phyloP scores from a whole-genome alignment of 1,140 invertebrate species.

The Papilio xuthus region DNA sequence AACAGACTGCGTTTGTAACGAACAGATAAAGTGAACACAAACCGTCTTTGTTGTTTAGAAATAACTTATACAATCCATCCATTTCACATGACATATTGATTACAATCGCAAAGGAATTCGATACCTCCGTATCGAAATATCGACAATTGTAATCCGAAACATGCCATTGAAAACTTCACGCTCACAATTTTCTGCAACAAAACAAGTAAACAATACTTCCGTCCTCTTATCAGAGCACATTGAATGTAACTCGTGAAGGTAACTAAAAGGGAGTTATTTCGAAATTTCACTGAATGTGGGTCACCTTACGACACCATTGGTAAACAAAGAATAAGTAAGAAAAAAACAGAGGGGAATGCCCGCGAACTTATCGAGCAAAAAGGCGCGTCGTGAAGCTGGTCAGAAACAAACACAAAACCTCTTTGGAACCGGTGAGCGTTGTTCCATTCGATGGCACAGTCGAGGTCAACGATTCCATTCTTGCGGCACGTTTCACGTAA shows the following conservation, averaged over 20 bases:
- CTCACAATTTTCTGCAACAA: conserved; percentile 44
- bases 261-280: conserved; percentile 49
- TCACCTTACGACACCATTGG: conserved; percentile 50
- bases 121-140: conserved; percentile 48
- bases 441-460: conserved; percentile 49
- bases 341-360: conserved; percentile 48
- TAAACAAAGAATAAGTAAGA: conserved; percentile 44
- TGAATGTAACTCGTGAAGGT: conserved; percentile 41
- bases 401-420: conserved; percentile 72
- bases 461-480: conserved; percentile 69
- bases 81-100: conserved; percentile 20
- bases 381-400: conserved; percentile 44
- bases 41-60: conserved; percentile 14
- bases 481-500: conserved; percentile 55
- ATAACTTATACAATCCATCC: conserved; percentile 9
- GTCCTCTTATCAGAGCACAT: conserved; percentile 47
- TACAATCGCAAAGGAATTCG: conserved; percentile 39
- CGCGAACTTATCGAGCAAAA: conserved; percentile 44
- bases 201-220: conserved; percentile 48
- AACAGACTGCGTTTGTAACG: background rate
- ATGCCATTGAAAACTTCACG: conserved; percentile 42
- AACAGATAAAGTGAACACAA: conserved; percentile 20
- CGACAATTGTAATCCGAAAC: conserved; percentile 52
- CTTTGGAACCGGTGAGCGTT: conserved; percentile 45
- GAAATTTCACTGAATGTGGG: conserved; percentile 56